Conservation (phyloP, 2,113 vertebrate genomes). For the Myrmophylax atrothorax region DNA sequence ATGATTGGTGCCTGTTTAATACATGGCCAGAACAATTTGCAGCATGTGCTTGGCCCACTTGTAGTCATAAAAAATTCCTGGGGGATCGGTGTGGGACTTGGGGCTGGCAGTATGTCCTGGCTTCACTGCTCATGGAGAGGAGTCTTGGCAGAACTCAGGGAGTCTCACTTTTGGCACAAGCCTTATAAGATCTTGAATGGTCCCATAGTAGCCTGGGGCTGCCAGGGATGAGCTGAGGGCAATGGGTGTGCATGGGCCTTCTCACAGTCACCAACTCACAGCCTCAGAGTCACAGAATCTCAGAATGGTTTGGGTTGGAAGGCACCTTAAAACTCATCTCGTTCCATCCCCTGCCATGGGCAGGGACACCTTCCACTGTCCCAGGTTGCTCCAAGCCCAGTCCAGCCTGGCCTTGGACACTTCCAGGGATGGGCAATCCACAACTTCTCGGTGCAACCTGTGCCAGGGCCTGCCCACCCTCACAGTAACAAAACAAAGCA, state of each 20-base stretch:
- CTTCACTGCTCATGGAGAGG: rapidly evolving
- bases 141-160: background rate
- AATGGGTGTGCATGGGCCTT: rapidly evolving
- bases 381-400: rapidly evolving
- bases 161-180: background rate
- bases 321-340: background rate
- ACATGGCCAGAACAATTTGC: background rate
- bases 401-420: background rate
- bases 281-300: background rate
- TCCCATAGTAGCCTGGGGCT: background rate
- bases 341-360: background rate
- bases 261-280: background rate
- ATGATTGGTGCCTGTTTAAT: background rate
- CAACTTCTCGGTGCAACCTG: rapidly evolving
- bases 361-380: background rate
- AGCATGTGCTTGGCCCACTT: rapidly evolving
- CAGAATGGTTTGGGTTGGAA: background rate
- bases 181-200: rapidly evolving
- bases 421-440: background rate
- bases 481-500: background rate
- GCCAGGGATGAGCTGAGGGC: rapidly evolving
- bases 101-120: rapidly evolving
- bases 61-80: background rate
- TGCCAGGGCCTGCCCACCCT: background rate
- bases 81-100: rapidly evolving